Evolutionary conservation across 2,797 vertebrate species (phyloP).

Genomic region (Poeciliopsis paucimaculata): DNA sequence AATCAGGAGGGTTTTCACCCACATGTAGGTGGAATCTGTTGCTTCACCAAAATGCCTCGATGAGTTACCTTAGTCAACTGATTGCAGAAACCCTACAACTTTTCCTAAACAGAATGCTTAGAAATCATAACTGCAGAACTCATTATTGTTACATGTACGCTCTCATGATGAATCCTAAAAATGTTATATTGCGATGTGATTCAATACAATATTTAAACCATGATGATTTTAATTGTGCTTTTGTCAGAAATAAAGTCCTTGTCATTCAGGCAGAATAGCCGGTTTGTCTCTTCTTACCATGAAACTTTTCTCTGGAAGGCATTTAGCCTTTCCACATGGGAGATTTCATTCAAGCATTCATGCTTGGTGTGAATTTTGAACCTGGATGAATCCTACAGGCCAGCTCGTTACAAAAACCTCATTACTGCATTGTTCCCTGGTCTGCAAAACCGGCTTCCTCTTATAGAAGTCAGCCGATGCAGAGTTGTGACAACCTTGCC

Average conservation of each 20-base stretch:
- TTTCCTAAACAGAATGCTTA: neutral
- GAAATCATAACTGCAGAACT: neutral
- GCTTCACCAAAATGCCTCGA: constrained; percentile 26
- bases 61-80: neutral
- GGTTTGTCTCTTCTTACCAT: neutral
- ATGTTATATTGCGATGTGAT: neutral
- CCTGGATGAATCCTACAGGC: neutral
- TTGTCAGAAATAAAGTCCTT: neutral
- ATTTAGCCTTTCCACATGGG: neutral
- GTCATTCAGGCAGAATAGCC: neutral
- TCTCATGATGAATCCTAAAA: neutral
- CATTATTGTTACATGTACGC: neutral
- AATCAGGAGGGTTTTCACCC: constrained; percentile 10
- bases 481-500: neutral
- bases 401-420: neutral
- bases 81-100: constrained; percentile 5
- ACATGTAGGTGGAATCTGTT: constrained; percentile 41
- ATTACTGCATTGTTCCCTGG: neutral
- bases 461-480: neutral
- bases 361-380: neutral
- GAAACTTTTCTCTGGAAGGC: neutral
- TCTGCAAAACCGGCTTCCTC: neutral
- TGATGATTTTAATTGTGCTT: neutral
- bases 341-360: neutral
- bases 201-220: neutral